phyloP scores from a whole-genome alignment of 2,888 invertebrate genomes.

The Slavum lentiscoides region DNA sequence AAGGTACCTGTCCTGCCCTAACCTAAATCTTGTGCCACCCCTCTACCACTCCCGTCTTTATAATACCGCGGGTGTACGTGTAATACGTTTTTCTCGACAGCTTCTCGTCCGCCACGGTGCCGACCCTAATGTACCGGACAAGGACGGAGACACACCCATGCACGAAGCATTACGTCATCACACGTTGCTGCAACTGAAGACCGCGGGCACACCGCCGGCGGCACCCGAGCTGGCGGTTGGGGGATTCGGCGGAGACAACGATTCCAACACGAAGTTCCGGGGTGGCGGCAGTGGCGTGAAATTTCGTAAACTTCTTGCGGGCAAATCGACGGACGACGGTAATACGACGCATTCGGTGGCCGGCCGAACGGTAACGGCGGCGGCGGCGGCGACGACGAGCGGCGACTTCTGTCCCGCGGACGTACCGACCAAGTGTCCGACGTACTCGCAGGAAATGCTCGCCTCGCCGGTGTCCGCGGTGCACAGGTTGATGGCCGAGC shows the following conservation, averaged over 20 bases:
- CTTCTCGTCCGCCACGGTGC: slow-evolving; percentile 89
- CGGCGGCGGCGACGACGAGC: no score
- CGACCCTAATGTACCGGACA: slow-evolving; percentile 93
- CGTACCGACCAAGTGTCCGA: not conserved
- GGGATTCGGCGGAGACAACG: not conserved
- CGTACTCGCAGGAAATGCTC: not conserved
- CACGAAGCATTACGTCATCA: slow-evolving; percentile 94
- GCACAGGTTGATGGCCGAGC: slow-evolving; percentile 24
- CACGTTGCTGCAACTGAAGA: slow-evolving; percentile 85
- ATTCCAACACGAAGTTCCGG: slow-evolving; percentile 11
- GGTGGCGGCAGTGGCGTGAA: not conserved
- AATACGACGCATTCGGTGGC: not conserved
- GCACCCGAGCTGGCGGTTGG: not conserved
- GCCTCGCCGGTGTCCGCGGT: slow-evolving; percentile 1
- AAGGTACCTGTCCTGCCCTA: slow-evolving; percentile 65
- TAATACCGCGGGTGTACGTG: no score
- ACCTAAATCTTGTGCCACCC: no score
- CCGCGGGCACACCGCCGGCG: not conserved
- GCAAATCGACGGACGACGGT: not conserved
- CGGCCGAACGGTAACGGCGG: not conserved
- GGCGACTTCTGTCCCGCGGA: not conserved
- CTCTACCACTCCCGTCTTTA: not conserved
- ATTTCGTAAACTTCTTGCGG: slow-evolving; percentile 3
- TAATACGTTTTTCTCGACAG: slow-evolving; percentile 59
- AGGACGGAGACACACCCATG: slow-evolving; percentile 88